Percentiles rank a stretch among this genome's conserved stretches.
Conservation (phyloP, 2,888 invertebrate species). For the Suillia variegata region DNA sequence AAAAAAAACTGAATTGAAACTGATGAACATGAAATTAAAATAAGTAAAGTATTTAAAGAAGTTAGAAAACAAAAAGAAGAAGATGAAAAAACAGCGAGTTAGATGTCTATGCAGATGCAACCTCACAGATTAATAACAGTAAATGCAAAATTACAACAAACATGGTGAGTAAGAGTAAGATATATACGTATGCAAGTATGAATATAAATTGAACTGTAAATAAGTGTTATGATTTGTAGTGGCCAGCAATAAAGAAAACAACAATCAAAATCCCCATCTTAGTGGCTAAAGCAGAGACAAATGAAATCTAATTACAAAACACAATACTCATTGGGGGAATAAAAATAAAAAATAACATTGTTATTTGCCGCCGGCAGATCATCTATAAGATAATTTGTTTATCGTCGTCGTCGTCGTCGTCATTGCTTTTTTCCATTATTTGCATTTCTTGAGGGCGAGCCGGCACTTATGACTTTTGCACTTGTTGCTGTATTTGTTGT, state of each 20-base stretch:
- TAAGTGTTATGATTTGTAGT: background rate
- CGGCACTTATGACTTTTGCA: constrained; percentile 36
- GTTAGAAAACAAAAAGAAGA: background rate
- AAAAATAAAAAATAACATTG: too few relatives aligned
- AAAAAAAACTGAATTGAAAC: too few relatives aligned
- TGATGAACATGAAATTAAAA: too few relatives aligned
- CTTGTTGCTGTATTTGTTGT: constrained; percentile 14
- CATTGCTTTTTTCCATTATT: constrained; percentile 2
- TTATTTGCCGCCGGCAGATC: background rate
- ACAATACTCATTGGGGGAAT: too few relatives aligned
- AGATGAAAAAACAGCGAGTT: constrained; percentile 1
- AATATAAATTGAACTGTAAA: background rate
- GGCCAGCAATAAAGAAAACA: constrained; percentile 6
- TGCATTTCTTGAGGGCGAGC: constrained; percentile 15
- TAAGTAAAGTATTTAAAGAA: too few relatives aligned
- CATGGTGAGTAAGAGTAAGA: constrained; percentile 24
- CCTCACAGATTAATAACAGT: constrained; percentile 16
- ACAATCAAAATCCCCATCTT: too few relatives aligned
- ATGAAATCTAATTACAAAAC: constrained; percentile 43
- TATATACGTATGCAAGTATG: background rate
- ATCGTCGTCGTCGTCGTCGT: constrained; percentile 15
- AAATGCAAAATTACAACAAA: constrained; percentile 30
- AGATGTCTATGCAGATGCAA: background rate
- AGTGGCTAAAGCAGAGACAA: too few relatives aligned
- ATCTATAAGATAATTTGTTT: constrained; percentile 31